phyloP scores from a whole-genome alignment of 2,888 invertebrate species.

The Troides oblongomaculatus region DNA sequence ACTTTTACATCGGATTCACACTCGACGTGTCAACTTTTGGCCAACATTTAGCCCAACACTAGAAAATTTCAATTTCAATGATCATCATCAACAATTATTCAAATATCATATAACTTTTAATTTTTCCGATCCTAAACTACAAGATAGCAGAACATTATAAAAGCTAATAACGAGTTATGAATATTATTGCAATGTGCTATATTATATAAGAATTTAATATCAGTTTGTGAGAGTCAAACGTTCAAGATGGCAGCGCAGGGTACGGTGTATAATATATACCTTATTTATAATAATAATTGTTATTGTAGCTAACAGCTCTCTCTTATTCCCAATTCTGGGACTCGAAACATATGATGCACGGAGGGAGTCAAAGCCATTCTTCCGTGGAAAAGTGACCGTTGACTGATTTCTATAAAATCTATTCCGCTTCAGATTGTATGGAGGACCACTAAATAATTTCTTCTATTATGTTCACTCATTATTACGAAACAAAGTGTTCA shows the following conservation, averaged over 20 bases:
- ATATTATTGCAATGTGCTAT: constrained; percentile 55
- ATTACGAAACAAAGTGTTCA: too few relatives aligned
- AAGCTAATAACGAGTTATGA: constrained; percentile 65
- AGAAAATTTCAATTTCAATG: constrained; percentile 40
- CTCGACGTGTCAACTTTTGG: constrained; percentile 32
- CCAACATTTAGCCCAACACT: constrained; percentile 39
- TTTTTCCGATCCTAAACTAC: constrained; percentile 53
- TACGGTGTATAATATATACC: not conserved
- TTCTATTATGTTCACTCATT: too few relatives aligned
- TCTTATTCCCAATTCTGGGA: too few relatives aligned
- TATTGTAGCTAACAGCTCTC: not conserved
- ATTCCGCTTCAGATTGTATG: too few relatives aligned
- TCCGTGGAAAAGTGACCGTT: too few relatives aligned
- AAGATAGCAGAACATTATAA: constrained; percentile 63
- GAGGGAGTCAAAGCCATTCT: constrained; percentile 27
- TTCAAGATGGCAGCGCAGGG: constrained; percentile 24
- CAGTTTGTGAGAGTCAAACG: constrained; percentile 37
- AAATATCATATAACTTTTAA: constrained; percentile 35
- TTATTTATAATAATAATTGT: not conserved
- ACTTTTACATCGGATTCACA: constrained; percentile 34
- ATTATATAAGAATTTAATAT: constrained; percentile 36
- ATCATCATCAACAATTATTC: constrained; percentile 43
- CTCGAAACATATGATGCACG: too few relatives aligned
- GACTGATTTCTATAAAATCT: too few relatives aligned
- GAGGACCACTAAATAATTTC: too few relatives aligned